Base-by-base conservation (phyloP, 2,888 invertebrate genomes). In the Heliconius ismenius region DNA sequence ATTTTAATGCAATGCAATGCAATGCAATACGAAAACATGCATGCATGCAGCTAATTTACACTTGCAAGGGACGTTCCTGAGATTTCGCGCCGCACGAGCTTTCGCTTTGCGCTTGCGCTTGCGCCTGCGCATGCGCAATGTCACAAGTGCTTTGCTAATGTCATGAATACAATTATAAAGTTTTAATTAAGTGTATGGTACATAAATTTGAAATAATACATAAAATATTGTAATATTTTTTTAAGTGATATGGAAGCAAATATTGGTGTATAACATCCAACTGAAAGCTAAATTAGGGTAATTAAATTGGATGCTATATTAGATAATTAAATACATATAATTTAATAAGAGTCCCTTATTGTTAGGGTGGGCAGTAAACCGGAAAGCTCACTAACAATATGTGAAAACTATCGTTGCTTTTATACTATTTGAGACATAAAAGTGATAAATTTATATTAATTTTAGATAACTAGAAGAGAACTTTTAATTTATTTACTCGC, bases 1-100 rank as follows among this genome's bases (percentile, higher is more conserved):
- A 88, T 89, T 90, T 81, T 88, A 89, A 88, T 87, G 89, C 89
- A 89, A 87, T 88, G 89, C 89, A 89, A 89, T 88, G 89, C 89
- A 89, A 87, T 88, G 89, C 89, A 89, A 89, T 88, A 88, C 87
- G 87, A 89, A 88, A 87, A 89, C 87, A 87, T 87, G 85, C 86
- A 87, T 86, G 87, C 84, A 87, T 86, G 87, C 84, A 84, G 82
- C 84, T 86, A 88, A 86, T 90, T 90, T 86, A 86, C 89, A 89
- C 87, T 89, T 78, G 80, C 75, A 74, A 81, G 82, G 84, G 84
- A 84, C 83, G 82, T 81, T 81, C 81, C 81, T 78, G 81, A 84
- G 86, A 86, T 87, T 86, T 85, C 84, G 85, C 76, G 76, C 74
- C 60, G 78, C 86, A 84, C 84, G 82, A 84, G 83, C 84, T 84